Evolutionary conservation across 2,797 vertebrate genomes (phyloP).

Genomic region (Pelobates cultripes): DNA sequence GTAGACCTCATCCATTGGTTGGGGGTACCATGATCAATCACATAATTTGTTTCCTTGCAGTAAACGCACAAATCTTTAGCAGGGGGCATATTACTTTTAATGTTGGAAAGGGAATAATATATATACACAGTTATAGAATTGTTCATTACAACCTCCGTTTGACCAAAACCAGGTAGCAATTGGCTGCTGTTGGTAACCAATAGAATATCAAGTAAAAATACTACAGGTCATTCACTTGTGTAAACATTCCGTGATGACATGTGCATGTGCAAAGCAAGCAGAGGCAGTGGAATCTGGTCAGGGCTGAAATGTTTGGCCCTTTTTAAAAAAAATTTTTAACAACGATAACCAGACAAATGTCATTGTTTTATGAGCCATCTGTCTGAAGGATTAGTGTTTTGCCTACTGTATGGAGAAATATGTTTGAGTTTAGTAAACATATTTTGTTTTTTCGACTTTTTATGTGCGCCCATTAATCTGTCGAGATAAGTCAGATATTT

Average conservation of each 20-base stretch:
- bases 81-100: too few relatives aligned
- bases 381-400: slow-evolving; percentile 24
- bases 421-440: too few relatives aligned
- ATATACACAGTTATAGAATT: too few relatives aligned
- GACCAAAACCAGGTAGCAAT: too few relatives aligned
- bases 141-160: too few relatives aligned
- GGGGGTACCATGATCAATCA: too few relatives aligned
- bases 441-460: neutral
- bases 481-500: too few relatives aligned
- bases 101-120: too few relatives aligned
- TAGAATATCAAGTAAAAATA: neutral
- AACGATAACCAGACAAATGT: slow-evolving; percentile 31
- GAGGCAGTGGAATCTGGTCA: slow-evolving; percentile 2
- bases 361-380: slow-evolving; percentile 35
- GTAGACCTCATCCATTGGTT: too few relatives aligned
- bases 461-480: neutral
- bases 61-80: too few relatives aligned
- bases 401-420: neutral
- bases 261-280: slow-evolving; percentile 19
- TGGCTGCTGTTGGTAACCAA: too few relatives aligned
- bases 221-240: neutral
- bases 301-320: slow-evolving; percentile 4
- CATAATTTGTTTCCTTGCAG: too few relatives aligned
- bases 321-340: slow-evolving; percentile 21
- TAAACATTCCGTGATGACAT: neutral